These are phyloP conservation scores for Pentamera pediparva DNA, from an alignment of 53 echinoderm and acorn worm genomes.

Conservation along the genomic window DNA sequence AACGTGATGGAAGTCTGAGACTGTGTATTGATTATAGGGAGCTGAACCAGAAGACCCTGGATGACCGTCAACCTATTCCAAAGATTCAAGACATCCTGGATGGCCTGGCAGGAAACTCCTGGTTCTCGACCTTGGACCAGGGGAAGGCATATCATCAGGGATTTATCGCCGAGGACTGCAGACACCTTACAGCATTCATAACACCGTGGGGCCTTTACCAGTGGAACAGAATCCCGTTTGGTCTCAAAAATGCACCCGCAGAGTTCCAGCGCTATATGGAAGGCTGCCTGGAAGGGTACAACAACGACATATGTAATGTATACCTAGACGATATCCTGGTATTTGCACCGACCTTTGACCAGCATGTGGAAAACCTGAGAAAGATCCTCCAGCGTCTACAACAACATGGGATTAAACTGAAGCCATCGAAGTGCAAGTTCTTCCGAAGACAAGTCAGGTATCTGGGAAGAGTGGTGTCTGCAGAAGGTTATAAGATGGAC, in stretches of 20 bases:
- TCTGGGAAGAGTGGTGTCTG: conserved; percentile 42
- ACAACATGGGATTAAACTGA: conserved; percentile 50
- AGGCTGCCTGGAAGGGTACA: conserved; percentile 26
- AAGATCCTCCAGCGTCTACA: conserved; percentile 33
- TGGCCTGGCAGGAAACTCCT: conserved; percentile 25
- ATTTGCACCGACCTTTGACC: conserved; percentile 34
- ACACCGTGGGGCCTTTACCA: conserved; percentile 33
- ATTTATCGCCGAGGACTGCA: conserved; percentile 16
- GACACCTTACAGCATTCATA: conserved; percentile 20
- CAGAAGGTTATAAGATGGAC: conserved; percentile 31
- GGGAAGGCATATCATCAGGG: conserved; percentile 45
- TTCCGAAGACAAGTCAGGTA: conserved; percentile 39
- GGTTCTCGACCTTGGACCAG: conserved; percentile 35
- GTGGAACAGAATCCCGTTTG: conserved; percentile 42
- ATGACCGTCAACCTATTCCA: conserved; percentile 49
- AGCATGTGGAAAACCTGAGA: conserved; percentile 40
- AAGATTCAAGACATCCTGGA: conserved; percentile 45
- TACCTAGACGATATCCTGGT: conserved; percentile 59
- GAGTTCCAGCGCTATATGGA: conserved; percentile 53
- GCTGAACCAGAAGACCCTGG: conserved; percentile 47
- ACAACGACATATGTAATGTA: conserved; percentile 28
- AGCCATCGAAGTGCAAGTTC: conserved; percentile 38
- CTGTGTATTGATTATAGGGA: conserved; percentile 61
- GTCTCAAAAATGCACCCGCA: conserved; percentile 33
- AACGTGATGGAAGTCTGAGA: conserved; percentile 41